Evolutionary conservation across 2,797 vertebrate genomes (phyloP), one percentile per base, ranked within the genome.

Genomic region (Melanotaenia maccullochi): DNA sequence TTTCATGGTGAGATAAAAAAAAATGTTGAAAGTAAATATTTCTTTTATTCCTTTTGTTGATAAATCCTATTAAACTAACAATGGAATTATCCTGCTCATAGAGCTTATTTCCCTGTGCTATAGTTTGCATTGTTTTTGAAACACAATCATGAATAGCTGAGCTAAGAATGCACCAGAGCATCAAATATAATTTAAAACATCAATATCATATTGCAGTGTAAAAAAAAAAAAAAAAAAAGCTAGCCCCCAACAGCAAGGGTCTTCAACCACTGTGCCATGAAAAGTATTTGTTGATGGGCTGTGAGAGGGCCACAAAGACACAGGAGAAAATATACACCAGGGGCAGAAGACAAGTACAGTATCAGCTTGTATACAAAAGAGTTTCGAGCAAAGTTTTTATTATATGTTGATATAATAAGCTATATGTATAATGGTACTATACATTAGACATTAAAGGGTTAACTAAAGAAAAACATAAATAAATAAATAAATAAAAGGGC

Each of bases 31-130:
- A 61, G 16, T 11, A 30, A 44, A 32, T n/a, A 5, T 13, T 49
- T 18, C 32, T 32, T 25, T 5, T 28, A 49, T 49, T 49, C 8
- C 9, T 32, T 25, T 30, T 56, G 22, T 72, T 51, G 49, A 64
- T 25, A 54, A 81, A 57, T 61, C 13, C 14, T 3, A 11, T 28
- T 22, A 70, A 52, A 22, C 18, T 8, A 64, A n/a, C 38, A 52
- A 24, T 58, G 8, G 9, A 28, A 60, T 51, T n/a, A 38, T 30
- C 25, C 25, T 30, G 16, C 8, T 22, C 32, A 61, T 14, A 40
- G 3, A 22, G 9, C 24, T n/a, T 32, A n/a, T 40, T 56, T 24
- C 3, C 25, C 4, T 51, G 16, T 36, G 2, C 28, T 12, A n/a
- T 32, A 56, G 28, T 32, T 18, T 18, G 8, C 20, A 54, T 12